A percentile compares a stretch with the other conserved stretches of the same genome.
These are phyloP conservation scores for Bubo bubo DNA, from an alignment of 2,113 vertebrate species.

Conservation along the genomic window DNA sequence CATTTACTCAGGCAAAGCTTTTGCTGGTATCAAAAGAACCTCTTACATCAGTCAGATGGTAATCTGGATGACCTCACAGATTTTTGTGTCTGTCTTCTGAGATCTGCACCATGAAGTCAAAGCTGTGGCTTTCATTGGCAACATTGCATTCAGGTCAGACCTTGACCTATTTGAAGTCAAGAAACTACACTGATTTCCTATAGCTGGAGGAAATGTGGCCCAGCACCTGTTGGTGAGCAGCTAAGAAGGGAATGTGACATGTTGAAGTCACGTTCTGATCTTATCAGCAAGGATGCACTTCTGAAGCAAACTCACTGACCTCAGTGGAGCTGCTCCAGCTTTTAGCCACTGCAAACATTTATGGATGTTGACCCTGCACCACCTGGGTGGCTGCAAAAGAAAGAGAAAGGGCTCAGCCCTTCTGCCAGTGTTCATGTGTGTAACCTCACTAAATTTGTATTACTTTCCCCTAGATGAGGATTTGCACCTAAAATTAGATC, in stretches of 20 bases:
- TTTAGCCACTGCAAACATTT: neutral
- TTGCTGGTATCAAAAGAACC: neutral
- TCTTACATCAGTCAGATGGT: neutral
- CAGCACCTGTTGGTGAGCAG: neutral
- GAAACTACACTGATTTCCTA: neutral
- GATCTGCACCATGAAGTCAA: neutral
- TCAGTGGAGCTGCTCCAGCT: neutral
- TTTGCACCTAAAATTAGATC: neutral
- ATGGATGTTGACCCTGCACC: neutral
- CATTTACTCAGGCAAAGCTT: neutral
- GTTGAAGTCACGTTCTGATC: neutral
- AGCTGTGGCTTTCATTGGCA: neutral
- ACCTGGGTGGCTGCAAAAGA: neutral
- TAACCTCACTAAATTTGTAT: neutral
- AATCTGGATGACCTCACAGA: neutral
- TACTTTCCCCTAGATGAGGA: neutral
- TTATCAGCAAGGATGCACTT: neutral
- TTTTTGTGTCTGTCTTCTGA: neutral
- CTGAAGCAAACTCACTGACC: neutral
- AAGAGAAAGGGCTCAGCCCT: neutral
- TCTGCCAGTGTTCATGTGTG: accelerated
- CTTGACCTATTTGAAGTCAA: neutral
- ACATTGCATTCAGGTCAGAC: neutral
- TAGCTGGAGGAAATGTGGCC: neutral
- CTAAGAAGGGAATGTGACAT: neutral